Conservation (phyloP, 1,140 invertebrate genomes). For the Triops cancriformis region DNA sequence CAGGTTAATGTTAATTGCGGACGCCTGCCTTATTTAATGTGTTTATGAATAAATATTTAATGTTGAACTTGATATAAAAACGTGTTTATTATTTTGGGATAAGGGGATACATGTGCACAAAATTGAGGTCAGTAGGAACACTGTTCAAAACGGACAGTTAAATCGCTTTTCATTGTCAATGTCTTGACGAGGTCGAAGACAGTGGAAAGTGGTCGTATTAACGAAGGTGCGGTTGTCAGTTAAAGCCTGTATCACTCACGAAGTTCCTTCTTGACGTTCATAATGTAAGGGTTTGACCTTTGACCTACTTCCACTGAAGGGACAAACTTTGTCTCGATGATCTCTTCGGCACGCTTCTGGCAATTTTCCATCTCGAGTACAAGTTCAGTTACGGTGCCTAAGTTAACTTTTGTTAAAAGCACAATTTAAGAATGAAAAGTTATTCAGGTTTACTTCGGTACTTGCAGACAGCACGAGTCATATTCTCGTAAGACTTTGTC, state of each 20-base stretch:
- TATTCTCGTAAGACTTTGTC: not conserved
- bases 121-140: not conserved
- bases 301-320: not conserved
- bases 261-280: not conserved
- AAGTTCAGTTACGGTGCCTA: not conserved
- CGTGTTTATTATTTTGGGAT: not conserved
- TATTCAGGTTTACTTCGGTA: not conserved
- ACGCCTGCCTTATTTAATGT: not conserved
- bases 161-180: not conserved
- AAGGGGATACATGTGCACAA: not conserved
- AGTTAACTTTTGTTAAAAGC: not conserved
- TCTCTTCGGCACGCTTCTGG: not conserved
- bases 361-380: not conserved
- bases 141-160: not conserved
- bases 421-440: not conserved
- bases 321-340: not conserved
- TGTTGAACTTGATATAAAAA: not conserved
- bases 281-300: not conserved
- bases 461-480: not conserved
- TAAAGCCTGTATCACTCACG: not conserved
- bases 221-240: not conserved
- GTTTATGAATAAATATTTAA: slow-evolving; percentile 8
- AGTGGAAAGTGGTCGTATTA: not conserved
- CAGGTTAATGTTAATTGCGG: not conserved
- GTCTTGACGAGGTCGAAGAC: not conserved